Conservation (phyloP, 2,888 invertebrate species). For the Rhagonycha fulva region DNA sequence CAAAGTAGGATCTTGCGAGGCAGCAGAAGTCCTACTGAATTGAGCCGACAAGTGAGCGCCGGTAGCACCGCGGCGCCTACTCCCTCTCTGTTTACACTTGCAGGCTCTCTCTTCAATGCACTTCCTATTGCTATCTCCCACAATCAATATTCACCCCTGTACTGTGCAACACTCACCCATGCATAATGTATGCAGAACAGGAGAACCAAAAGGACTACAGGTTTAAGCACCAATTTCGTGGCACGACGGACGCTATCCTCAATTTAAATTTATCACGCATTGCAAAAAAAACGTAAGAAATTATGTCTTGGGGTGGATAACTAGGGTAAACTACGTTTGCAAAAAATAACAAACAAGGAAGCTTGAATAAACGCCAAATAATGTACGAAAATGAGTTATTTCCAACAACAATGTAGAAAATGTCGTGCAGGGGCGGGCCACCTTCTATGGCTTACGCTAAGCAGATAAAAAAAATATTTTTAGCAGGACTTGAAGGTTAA, state of each 20-base stretch:
- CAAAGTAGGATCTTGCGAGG: conserved; percentile 7
- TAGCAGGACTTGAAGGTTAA: too few relatives aligned
- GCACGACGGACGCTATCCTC: neutral
- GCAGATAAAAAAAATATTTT: too few relatives aligned
- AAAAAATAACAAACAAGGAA: neutral
- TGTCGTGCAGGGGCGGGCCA: neutral
- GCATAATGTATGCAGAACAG: conserved; percentile 21
- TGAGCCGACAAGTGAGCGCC: conserved; percentile 30
- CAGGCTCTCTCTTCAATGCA: conserved; percentile 24
- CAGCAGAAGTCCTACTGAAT: conserved; percentile 33
- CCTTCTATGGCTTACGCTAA: too few relatives aligned
- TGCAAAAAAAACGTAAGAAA: neutral
- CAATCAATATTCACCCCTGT: conserved; percentile 30
- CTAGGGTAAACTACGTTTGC: neutral
- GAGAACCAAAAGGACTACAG: conserved; percentile 3
- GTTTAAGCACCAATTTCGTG: conserved; percentile 15
- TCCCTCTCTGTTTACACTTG: conserved; percentile 12
- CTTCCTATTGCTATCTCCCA: conserved; percentile 23
- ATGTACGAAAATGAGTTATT: neutral
- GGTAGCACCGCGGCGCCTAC: conserved; percentile 34
- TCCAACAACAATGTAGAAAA: neutral
- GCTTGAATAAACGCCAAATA: neutral
- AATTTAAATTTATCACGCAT: conserved; percentile 17
- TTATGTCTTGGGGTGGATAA: neutral
- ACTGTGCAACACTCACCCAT: conserved; percentile 21